Evolutionary conservation across 1,140 invertebrate genomes (phyloP), one percentile per base, ranked within the genome.

Genomic region (Panagrolaimus sp.): DNA sequence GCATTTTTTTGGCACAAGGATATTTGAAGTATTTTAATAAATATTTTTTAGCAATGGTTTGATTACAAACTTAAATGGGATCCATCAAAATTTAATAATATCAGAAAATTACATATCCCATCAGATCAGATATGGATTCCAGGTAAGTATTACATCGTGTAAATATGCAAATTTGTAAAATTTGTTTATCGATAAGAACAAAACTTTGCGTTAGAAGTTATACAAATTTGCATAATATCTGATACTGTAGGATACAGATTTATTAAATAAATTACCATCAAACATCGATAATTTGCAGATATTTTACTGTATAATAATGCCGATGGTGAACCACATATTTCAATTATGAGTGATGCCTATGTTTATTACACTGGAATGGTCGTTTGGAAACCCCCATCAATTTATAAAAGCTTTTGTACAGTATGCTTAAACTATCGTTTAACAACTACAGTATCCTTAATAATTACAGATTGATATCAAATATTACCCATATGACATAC

Each of bases 1-100:
- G 58, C 26, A n/a, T 28, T 12, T 73, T 69, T 43, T 28, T 17
- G 63, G 14, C 1, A 38, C 15, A 9, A 58, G 45, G n/a, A 46
- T 67, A n/a, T 70, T 21, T 14, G 55, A 21, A 28, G 5, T n/a
- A 21, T 67, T 46, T 72, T 71, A 14, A 14, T 7, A 14, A 52
- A 45, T 10, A 12, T 2, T 47, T 75, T 79, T 84, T 91, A 94
- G 85, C 73, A 78, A 88, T 97, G 93, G 94, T 89, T 91, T 76
- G 94, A 98, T 86, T 92, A 96, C 86, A 96, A 96, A 86, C 91
- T 97, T 83, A 89, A 89, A 81, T 98, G 94, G 94, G 91, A 96
- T 84, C 93, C 93, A 1, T 85, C 87, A 47, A 93, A 96, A 81
- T 96, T 96, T 84, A 93, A 93, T 1, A 93, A 92, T 9, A 91